phyloP scores from a whole-genome alignment of 2,113 vertebrate species.

The Cinclus cinclus region DNA sequence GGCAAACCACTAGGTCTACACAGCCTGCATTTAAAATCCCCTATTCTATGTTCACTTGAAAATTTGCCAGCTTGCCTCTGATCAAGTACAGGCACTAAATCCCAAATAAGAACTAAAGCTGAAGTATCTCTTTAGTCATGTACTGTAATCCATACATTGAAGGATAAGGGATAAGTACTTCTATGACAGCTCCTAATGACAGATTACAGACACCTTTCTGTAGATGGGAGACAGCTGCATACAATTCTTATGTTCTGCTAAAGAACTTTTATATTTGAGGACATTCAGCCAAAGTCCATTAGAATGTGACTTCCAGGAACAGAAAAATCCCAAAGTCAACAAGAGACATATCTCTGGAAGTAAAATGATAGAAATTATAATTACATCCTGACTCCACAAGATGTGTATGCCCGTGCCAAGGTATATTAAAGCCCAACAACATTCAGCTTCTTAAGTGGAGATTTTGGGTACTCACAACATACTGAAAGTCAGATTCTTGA shows the following conservation, averaged over 20 bases:
- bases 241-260: background rate
- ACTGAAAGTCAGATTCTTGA: background rate
- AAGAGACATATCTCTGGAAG: background rate
- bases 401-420: background rate
- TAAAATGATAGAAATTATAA: background rate
- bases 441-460: background rate
- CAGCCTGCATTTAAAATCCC: background rate
- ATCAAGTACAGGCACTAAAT: background rate
- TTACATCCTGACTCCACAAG: background rate
- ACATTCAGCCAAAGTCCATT: background rate
- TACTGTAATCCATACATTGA: background rate
- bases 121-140: background rate
- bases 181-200: background rate
- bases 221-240: background rate
- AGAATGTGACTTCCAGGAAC: background rate
- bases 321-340: background rate
- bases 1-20: background rate
- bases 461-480: background rate
- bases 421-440: background rate
- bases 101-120: background rate
- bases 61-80: background rate
- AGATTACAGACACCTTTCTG: background rate
- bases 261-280: background rate
- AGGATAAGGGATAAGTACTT: background rate
- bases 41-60: background rate